Evolutionary conservation across 2,888 invertebrate species (phyloP), one percentile per base, ranked within the genome.

Genomic region (Agriotes lineatus): DNA sequence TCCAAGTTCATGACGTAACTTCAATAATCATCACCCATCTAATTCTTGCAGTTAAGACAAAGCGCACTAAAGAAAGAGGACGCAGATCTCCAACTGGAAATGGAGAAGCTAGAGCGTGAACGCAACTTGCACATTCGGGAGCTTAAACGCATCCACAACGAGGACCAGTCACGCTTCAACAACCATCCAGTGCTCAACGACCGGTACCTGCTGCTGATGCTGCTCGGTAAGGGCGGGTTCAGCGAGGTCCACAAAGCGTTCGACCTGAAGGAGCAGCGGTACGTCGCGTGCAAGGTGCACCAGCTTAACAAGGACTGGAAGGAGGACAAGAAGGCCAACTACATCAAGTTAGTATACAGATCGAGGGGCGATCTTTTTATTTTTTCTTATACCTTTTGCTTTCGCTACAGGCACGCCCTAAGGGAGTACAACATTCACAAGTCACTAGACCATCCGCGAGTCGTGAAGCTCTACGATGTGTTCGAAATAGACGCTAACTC

Each of bases 301-400:
- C 99, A 99, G 89, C 90, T 99, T 81, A 99, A 99, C 87, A 97
- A 99, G 90, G 99, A 99, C 90, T 99, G 99, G 99, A 99, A 99
- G 87, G 99, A 99, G 87, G 99, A 99, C 86, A 99, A 99, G 87
- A 99, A 99, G 89, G 99, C 99, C 86, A 99, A 99, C 89, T 99
- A 99, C 89, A 99, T 99, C 87, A 99, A 99, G 96, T 97, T 88
- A 90, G 92, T 90, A 52, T 52, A 12, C 35, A 35, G 1, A 9
- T n/a, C 16, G n/a, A 19, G 12, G 14, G 12, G 14, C 5, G 1
- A 57, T 56, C 14, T 52, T 52, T 12, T 1, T 9, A 14, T 18
- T 2, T 44, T 57, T 48, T 57, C 63, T 39, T 25, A 42, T 74
- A 42, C 59, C 59, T 65, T 67, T 45, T 42, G 52, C 66, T 74